These are phyloP conservation scores for Corvus hawaiiensis DNA, from an alignment of 2,113 vertebrate genomes.

Conservation along the genomic window DNA sequence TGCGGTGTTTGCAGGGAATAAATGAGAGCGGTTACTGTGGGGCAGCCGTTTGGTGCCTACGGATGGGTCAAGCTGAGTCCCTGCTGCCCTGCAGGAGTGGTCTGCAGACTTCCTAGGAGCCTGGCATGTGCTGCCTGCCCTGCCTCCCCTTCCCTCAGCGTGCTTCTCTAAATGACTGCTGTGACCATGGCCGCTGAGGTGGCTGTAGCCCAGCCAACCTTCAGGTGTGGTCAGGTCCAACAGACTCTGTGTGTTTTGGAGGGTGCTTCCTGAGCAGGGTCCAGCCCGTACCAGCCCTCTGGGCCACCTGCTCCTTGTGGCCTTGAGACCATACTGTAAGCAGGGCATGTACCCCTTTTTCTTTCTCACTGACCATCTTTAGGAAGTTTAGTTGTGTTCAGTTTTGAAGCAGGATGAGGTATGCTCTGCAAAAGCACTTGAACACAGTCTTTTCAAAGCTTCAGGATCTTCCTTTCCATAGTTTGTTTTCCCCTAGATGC, in stretches of 20 bases:
- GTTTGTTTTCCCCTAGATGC: background rate
- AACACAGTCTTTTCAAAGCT: background rate
- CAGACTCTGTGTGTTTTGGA: background rate
- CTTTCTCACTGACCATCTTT: background rate
- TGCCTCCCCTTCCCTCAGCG: background rate
- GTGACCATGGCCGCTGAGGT: background rate
- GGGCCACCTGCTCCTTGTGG: background rate
- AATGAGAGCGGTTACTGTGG: fast-evolving
- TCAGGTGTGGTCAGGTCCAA: background rate
- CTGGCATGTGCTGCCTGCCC: background rate
- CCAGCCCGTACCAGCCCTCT: background rate
- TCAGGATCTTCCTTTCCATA: background rate
- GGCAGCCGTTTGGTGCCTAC: fast-evolving
- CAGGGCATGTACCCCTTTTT: background rate
- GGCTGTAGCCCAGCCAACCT: background rate
- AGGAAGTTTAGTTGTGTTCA: background rate
- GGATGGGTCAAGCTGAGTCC: background rate
- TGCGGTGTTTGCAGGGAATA: background rate
- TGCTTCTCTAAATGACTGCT: background rate
- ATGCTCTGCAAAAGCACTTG: background rate
- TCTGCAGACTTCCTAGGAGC: background rate
- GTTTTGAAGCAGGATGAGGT: background rate
- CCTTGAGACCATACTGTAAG: background rate
- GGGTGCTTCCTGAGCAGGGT: background rate
- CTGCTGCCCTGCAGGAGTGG: background rate